phyloP scores from a whole-genome alignment of 2,888 invertebrate genomes.

The Melipona beecheii region DNA sequence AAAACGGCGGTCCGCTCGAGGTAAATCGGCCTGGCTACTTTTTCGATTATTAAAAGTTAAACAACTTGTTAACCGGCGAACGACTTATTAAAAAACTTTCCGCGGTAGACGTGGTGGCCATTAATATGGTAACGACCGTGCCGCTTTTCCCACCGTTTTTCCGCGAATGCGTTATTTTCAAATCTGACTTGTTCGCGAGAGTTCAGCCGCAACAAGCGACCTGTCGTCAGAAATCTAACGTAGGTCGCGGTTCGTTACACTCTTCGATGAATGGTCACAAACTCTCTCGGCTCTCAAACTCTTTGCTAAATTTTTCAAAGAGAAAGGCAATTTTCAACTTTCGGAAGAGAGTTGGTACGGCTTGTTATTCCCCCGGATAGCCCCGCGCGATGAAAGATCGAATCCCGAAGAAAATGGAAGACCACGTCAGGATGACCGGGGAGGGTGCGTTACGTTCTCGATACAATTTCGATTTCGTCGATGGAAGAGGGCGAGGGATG shows the following conservation, averaged over 20 bases:
- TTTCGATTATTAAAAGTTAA: constrained; percentile 40
- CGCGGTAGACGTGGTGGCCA: not conserved
- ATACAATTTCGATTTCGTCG: constrained; percentile 66
- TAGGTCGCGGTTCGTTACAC: no score
- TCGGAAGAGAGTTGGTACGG: no score
- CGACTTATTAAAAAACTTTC: constrained; percentile 36
- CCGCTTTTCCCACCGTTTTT: not conserved
- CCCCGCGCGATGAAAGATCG: no score
- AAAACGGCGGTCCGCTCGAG: not conserved
- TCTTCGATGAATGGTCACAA: no score
- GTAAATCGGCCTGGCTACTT: not conserved
- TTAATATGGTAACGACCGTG: constrained; percentile 33
- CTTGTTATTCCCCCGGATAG: no score
- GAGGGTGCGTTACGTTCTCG: constrained; percentile 37
- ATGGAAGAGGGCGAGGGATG: constrained; percentile 14
- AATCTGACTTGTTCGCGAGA: not conserved
- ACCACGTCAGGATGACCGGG: constrained; percentile 30
- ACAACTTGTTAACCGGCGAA: constrained; percentile 30
- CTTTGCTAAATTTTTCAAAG: no score
- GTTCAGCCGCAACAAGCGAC: no score
- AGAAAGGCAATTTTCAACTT: no score
- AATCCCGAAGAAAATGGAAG: not conserved
- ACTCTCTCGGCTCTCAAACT: no score
- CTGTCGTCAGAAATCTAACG: no score
- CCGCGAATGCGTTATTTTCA: not conserved